Base-by-base conservation (phyloP, 1,140 invertebrate genomes). In the Metaphire vulgaris region DNA sequence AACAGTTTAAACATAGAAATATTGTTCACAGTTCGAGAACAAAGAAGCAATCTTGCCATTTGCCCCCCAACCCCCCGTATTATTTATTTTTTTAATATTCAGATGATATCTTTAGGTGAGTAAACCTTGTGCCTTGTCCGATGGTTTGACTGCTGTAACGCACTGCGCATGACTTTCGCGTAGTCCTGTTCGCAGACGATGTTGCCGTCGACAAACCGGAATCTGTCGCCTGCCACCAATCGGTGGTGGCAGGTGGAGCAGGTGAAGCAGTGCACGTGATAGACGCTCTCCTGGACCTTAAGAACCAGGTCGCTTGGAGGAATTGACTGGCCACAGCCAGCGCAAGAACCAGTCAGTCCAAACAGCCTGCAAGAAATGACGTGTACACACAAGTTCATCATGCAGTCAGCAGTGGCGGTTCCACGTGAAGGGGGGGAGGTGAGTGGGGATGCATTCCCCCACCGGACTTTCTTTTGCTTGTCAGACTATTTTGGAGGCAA, bases 201-300 rank as follows among this genome's bases (percentile, higher is more conserved):
- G 80, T 90, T 91, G 56, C 93, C 93, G 79, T 92, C 91, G 79
- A 94, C 86, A 86, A 95, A 90, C 84, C 93, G 92, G 87, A 93
- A 95, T 89, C 93, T 91, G 89, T 96, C 94, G 79, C 94, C 94
- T 77, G 92, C 90, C 82, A 92, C 90, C 79, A 97, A 90, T 86
- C 91, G 91, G 80, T 90, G 89, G 79, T 92, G 91, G 85, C 94
- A 97, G 84, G 95, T 95, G 85, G 92, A 93, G 89, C 94, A 97
- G 79, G 91, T 90, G 89, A 97, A 97, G 88, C 94, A 96, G 88
- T 94, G 94, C 86, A 94, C 89, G 89, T 97, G 94, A 90, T 95
- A 96, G 81, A 95, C 93, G 86, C 89, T 87, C 79, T 86, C 87
- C 81, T 84, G 85, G 32, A 80, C 83, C 86, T 92, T 89, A 92